These are phyloP conservation scores for Campylomormyrus numenius DNA, from an alignment of 2,113 vertebrate species.

Conservation along the genomic window DNA sequence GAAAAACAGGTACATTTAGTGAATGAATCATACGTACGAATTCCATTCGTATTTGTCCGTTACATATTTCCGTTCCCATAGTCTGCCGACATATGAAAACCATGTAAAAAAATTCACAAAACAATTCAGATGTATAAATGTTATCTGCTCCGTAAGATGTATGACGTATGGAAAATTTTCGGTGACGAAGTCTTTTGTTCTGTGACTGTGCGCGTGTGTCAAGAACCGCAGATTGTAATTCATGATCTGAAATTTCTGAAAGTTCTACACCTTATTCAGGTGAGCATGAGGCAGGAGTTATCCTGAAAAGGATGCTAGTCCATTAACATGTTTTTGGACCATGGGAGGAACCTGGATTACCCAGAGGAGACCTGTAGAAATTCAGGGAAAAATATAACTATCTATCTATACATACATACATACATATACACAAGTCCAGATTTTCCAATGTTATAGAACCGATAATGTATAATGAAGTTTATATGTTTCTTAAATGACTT, in stretches of 20 bases:
- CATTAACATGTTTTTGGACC: neutral
- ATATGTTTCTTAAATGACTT: neutral
- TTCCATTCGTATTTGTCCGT: neutral
- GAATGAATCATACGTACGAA: neutral
- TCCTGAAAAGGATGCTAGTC: neutral
- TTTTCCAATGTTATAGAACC: neutral
- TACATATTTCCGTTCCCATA: neutral
- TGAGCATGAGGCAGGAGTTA: neutral
- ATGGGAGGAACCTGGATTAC: neutral
- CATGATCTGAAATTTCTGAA: no score
- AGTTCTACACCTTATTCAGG: no score
- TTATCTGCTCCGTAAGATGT: neutral
- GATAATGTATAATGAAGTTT: neutral
- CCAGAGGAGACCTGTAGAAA: neutral
- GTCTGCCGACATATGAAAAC: neutral
- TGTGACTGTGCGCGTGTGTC: no score
- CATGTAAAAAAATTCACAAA: neutral
- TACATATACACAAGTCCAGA: no score
- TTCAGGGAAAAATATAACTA: neutral
- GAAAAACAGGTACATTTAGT: neutral
- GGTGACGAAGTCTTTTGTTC: neutral
- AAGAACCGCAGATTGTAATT: neutral
- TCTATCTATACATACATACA: no score
- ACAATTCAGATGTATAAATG: neutral
- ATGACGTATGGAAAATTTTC: neutral